Conservation (phyloP, 1,140 invertebrate species). For the Prorops nasuta region DNA sequence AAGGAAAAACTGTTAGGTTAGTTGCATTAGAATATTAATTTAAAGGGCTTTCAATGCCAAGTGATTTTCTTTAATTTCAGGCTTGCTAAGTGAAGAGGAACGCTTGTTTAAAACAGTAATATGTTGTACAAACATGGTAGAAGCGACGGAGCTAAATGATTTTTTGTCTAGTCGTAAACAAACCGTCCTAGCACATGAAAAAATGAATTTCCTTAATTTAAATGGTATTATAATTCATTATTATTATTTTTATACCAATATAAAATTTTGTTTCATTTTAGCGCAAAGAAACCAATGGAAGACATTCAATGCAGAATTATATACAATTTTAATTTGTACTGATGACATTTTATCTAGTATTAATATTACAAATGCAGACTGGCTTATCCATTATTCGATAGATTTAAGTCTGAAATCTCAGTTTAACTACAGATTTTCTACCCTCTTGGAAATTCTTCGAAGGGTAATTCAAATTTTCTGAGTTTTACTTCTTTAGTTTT, state of each 20-base stretch:
- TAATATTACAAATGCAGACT: conserved; percentile 40
- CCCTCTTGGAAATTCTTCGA: conserved; percentile 43
- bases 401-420: conserved; percentile 34
- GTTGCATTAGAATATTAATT: background rate
- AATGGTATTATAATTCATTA: conserved; percentile 20
- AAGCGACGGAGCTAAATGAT: conserved; percentile 34
- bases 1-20: conserved; percentile 31
- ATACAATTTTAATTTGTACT: conserved; percentile 48
- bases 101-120: conserved; percentile 35
- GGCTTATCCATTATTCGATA: conserved; percentile 51
- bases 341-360: conserved; percentile 45
- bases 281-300: conserved; percentile 37
- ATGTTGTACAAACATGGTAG: conserved; percentile 33
- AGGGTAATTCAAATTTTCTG: conserved; percentile 29
- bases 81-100: conserved; percentile 25
- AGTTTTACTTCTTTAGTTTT: background rate
- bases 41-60: background rate
- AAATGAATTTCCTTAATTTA: conserved; percentile 28
- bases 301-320: conserved; percentile 28
- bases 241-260: conserved; percentile 4
- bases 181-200: conserved; percentile 32
- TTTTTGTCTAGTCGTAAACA: conserved; percentile 29
- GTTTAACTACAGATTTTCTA: conserved; percentile 49
- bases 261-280: conserved; percentile 15
- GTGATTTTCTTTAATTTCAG: conserved; percentile 16